Evolutionary conservation across 2,888 invertebrate species (phyloP).

Genomic region (Leptarthrus brevirostris): DNA sequence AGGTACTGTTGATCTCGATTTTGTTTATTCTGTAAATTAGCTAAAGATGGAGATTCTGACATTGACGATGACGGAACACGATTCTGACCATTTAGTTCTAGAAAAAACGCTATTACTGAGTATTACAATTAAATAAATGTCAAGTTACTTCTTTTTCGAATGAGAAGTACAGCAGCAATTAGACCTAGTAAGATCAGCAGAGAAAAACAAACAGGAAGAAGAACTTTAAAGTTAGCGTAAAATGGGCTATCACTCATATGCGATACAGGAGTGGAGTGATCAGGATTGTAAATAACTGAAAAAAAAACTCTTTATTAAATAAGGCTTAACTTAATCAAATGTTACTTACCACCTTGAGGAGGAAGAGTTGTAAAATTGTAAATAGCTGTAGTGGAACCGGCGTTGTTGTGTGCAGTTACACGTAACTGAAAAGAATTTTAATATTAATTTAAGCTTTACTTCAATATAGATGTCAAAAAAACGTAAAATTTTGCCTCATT

Average conservation of each 20-base stretch:
- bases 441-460: too few species aligned
- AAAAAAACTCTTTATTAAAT: slow-evolving; percentile 12
- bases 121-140: slow-evolving; percentile 4
- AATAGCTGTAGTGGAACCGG: slow-evolving; percentile 83
- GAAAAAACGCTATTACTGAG: neutral
- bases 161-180: slow-evolving; percentile 77
- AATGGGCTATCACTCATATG: slow-evolving; percentile 75
- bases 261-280: slow-evolving; percentile 75
- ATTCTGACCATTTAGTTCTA: slow-evolving; percentile 68
- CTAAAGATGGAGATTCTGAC: slow-evolving; percentile 81
- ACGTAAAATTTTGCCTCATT: too few species aligned
- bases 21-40: slow-evolving; percentile 83
- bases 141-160: slow-evolving; percentile 76
- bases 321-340: neutral
- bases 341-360: slow-evolving; percentile 76
- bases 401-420: slow-evolving; percentile 87
- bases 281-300: slow-evolving; percentile 71
- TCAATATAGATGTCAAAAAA: too few species aligned
- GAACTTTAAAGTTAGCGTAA: slow-evolving; percentile 73
- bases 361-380: slow-evolving; percentile 88
- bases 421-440: slow-evolving; percentile 69
- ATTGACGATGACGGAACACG: slow-evolving; percentile 69
- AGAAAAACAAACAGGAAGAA: slow-evolving; percentile 76
- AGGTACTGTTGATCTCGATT: slow-evolving; percentile 83
- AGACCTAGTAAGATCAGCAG: slow-evolving; percentile 75